These are phyloP conservation scores for Fabriciana adippe DNA, from an alignment of 2,888 invertebrate genomes.

Conservation along the genomic window DNA sequence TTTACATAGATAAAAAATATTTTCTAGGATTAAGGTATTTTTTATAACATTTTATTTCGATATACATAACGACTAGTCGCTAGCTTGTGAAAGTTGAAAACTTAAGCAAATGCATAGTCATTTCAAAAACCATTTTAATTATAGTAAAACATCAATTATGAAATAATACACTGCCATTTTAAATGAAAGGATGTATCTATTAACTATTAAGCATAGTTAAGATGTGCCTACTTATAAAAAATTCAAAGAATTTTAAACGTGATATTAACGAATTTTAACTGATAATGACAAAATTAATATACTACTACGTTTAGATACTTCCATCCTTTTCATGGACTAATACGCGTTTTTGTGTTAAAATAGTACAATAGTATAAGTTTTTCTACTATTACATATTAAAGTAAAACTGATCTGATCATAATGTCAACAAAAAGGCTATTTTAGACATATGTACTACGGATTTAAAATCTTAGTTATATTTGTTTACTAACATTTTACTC, in stretches of 20 bases:
- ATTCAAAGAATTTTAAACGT: no score
- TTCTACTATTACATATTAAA: not conserved
- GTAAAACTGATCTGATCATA: not conserved
- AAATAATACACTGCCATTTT: not conserved
- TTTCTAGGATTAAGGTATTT: not conserved
- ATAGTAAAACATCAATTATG: not conserved
- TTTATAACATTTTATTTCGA: constrained; percentile 5
- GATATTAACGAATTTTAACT: no score
- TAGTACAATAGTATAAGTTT: no score
- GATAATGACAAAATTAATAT: no score
- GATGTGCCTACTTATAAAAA: no score
- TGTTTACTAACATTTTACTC: not conserved
- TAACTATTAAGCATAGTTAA: no score
- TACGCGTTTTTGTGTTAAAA: no score
- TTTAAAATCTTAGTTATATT: not conserved
- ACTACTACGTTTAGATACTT: no score
- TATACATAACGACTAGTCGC: constrained; percentile 22
- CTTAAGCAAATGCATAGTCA: constrained; percentile 18
- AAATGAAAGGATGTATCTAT: no score
- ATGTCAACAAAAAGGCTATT: not conserved
- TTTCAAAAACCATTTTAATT: not conserved
- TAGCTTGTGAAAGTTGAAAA: constrained; percentile 27
- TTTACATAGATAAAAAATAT: not conserved
- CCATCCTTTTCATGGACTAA: no score
- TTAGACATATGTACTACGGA: not conserved